These are phyloP conservation scores for Tupiocoris notatus DNA, from an alignment of 2,888 invertebrate genomes.

Conservation along the genomic window DNA sequence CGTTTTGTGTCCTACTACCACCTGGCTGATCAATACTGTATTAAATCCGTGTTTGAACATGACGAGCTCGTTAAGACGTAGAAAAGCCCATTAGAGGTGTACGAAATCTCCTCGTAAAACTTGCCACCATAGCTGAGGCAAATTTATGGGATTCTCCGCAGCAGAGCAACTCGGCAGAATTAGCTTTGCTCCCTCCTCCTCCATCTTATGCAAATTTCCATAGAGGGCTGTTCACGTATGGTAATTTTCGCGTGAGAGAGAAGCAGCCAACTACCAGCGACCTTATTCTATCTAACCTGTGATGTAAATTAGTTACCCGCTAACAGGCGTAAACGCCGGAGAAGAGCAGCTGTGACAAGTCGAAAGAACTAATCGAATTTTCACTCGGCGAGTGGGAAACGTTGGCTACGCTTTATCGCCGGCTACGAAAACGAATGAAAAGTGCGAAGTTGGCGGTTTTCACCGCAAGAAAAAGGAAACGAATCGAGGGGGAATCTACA, in stretches of 20 bases:
- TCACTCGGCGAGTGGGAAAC: not conserved
- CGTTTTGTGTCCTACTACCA: too few relatives aligned
- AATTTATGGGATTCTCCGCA: not conserved
- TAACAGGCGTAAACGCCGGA: not conserved
- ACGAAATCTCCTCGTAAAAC: not conserved
- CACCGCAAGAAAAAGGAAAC: too few relatives aligned
- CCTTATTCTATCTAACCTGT: not conserved
- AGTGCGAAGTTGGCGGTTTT: too few relatives aligned
- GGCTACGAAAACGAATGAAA: too few relatives aligned
- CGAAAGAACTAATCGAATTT: not conserved
- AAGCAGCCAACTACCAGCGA: not conserved
- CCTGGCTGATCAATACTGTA: too few relatives aligned
- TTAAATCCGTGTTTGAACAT: too few relatives aligned
- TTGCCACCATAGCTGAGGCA: not conserved
- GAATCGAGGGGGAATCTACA: too few relatives aligned
- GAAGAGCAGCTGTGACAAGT: not conserved
- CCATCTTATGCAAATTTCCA: not conserved
- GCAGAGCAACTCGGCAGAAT: not conserved
- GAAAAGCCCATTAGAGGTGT: not conserved
- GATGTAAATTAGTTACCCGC: not conserved
- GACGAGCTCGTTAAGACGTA: not conserved
- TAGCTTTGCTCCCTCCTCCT: not conserved
- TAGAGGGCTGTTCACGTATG: not conserved
- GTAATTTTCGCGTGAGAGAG: not conserved
- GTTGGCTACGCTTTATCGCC: too few relatives aligned